Conservation (phyloP, 2,888 invertebrate species). For the Neoaliturus tenellus region DNA sequence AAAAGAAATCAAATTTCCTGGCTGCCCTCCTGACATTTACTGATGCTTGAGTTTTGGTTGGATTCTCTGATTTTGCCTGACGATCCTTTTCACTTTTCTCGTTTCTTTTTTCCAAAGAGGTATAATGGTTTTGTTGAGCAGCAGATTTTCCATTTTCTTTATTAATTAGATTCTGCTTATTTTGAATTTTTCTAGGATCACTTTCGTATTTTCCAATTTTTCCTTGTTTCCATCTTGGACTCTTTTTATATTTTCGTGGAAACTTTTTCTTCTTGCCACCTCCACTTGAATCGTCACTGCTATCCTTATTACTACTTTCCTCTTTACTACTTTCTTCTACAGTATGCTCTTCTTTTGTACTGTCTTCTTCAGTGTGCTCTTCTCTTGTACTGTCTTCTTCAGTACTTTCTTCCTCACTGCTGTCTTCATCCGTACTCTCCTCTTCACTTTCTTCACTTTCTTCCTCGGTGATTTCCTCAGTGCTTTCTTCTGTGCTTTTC, state of each 20-base stretch:
- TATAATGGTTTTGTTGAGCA: neutral
- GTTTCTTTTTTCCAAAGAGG: neutral
- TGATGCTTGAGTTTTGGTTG: neutral
- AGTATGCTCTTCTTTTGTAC: neutral
- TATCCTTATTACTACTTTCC: neutral
- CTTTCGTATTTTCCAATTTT: neutral
- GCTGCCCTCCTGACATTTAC: slow-evolving; percentile 14
- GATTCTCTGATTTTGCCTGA: neutral
- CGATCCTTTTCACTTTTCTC: neutral
- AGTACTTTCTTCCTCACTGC: neutral
- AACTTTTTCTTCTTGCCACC: neutral
- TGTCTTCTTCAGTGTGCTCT: slow-evolving; percentile 2
- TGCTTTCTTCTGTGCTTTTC: too few relatives aligned
- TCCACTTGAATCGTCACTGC: slow-evolving; percentile 11
- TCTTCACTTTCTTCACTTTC: slow-evolving; percentile 25
- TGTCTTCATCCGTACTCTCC: neutral
- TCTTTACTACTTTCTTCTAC: neutral
- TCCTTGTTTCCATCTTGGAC: slow-evolving; percentile 19
- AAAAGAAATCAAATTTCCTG: slow-evolving; percentile 21
- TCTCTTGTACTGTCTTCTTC: slow-evolving; percentile 5
- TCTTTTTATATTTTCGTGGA: slow-evolving; percentile 4
- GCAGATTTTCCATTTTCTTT: neutral
- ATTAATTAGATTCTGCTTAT: neutral
- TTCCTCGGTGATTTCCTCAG: neutral
- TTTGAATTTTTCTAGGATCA: slow-evolving; percentile 4